Conservation (phyloP, 2,113 vertebrate species). For the Opisthocomus hoazin region DNA sequence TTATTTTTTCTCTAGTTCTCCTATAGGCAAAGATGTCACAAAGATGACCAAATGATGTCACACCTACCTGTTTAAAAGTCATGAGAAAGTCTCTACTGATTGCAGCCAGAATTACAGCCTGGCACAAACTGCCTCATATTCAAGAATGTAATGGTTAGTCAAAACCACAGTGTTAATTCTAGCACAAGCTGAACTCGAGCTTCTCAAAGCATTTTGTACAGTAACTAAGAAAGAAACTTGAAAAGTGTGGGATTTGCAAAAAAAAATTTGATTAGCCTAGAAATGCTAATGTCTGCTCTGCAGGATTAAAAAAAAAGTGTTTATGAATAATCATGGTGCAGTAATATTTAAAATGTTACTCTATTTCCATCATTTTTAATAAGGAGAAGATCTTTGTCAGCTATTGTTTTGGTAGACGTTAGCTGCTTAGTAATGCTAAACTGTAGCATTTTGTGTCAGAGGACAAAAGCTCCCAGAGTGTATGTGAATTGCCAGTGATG, state of each 20-base stretch:
- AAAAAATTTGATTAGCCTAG: background rate
- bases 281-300: background rate
- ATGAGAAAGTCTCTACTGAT: conserved; percentile 30
- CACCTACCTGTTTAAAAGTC: conserved; percentile 39
- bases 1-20: conserved; percentile 19
- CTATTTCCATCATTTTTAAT: background rate
- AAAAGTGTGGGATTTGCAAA: background rate
- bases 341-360: background rate
- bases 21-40: conserved; percentile 34
- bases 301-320: background rate
- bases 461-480: conserved; percentile 4
- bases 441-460: background rate
- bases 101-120: conserved; percentile 30
- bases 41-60: conserved; percentile 19
- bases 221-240: background rate
- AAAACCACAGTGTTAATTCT: background rate
- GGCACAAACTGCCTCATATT: background rate
- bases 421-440: background rate
- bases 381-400: background rate
- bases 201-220: background rate
- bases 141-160: background rate
- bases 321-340: background rate
- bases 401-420: background rate
- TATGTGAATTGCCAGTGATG: background rate
- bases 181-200: background rate